phyloP scores from a whole-genome alignment of 1,140 invertebrate genomes.

The Diorhabda carinulata region DNA sequence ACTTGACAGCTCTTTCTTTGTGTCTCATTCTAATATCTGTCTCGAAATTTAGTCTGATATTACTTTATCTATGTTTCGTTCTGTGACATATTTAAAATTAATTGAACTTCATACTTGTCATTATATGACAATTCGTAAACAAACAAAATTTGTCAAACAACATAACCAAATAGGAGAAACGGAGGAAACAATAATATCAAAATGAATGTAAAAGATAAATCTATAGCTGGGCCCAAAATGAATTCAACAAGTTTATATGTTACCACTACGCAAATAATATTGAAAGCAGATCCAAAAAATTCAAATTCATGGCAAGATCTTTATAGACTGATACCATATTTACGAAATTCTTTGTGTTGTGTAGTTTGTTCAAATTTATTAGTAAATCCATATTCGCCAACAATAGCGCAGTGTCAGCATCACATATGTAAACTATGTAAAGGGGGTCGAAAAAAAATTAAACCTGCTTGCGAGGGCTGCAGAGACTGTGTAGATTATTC shows the following conservation, averaged over 20 bases:
- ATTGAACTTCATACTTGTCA: no score
- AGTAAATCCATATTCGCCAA: slow-evolving; percentile 77
- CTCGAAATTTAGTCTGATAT: no score
- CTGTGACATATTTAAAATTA: no score
- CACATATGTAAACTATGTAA: slow-evolving; percentile 78
- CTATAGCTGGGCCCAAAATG: slow-evolving; percentile 54
- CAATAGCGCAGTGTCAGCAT: slow-evolving; percentile 78
- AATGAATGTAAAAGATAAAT: slow-evolving; percentile 17
- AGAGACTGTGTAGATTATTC: slow-evolving; percentile 77
- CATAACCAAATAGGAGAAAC: no score
- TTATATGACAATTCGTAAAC: no score
- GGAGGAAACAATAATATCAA: not conserved
- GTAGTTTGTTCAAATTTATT: slow-evolving; percentile 82
- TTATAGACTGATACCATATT: slow-evolving; percentile 74
- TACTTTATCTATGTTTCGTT: no score
- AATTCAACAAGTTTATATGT: slow-evolving; percentile 82
- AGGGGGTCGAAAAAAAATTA: slow-evolving; percentile 78
- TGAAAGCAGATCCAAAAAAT: slow-evolving; percentile 66
- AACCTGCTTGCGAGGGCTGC: slow-evolving; percentile 80
- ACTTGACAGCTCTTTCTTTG: no score
- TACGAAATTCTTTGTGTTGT: slow-evolving; percentile 82
- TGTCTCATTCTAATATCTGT: no score
- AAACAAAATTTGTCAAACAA: no score
- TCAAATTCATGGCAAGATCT: slow-evolving; percentile 73
- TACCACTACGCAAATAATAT: slow-evolving; percentile 73